Evolutionary conservation across 1,140 invertebrate genomes (phyloP).

Genomic region (Trissolcus basalis): DNA sequence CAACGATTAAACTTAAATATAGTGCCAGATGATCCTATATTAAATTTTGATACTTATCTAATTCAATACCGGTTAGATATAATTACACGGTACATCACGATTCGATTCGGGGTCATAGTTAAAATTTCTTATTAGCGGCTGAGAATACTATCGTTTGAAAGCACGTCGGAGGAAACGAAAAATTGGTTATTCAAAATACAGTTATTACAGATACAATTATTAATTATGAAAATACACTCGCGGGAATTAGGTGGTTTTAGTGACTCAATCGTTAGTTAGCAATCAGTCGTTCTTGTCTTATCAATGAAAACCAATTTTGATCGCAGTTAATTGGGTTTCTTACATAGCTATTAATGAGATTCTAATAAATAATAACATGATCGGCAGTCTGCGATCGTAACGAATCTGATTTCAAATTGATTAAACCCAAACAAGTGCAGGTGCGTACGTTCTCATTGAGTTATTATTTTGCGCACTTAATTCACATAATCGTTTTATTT

Average conservation of each 20-base stretch:
- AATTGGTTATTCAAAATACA: slow-evolving; percentile 11
- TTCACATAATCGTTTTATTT: no score
- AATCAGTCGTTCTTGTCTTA: slow-evolving; percentile 9
- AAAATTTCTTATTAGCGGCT: slow-evolving; percentile 31
- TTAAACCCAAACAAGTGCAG: no score
- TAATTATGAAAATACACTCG: slow-evolving; percentile 31
- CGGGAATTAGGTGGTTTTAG: slow-evolving; percentile 10
- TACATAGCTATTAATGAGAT: background rate
- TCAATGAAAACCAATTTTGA: slow-evolving; percentile 11
- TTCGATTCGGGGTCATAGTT: slow-evolving; percentile 32
- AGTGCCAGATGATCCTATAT: slow-evolving; percentile 21
- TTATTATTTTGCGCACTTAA: no score
- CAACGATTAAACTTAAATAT: slow-evolving; percentile 36
- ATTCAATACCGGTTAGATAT: slow-evolving; percentile 39
- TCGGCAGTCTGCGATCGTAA: no score
- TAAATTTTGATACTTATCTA: slow-evolving; percentile 40
- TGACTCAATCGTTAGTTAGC: background rate
- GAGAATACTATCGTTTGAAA: slow-evolving; percentile 6
- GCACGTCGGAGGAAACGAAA: slow-evolving; percentile 16
- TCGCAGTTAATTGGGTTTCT: background rate
- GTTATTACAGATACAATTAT: slow-evolving; percentile 14
- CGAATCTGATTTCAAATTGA: no score
- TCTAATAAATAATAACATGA: background rate
- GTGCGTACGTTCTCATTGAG: no score
- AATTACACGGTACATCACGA: slow-evolving; percentile 42